A percentile compares a stretch with the other conserved stretches of the same genome.
phyloP scores from a whole-genome alignment of 1,140 invertebrate species.

The Anastrepha obliqua region DNA sequence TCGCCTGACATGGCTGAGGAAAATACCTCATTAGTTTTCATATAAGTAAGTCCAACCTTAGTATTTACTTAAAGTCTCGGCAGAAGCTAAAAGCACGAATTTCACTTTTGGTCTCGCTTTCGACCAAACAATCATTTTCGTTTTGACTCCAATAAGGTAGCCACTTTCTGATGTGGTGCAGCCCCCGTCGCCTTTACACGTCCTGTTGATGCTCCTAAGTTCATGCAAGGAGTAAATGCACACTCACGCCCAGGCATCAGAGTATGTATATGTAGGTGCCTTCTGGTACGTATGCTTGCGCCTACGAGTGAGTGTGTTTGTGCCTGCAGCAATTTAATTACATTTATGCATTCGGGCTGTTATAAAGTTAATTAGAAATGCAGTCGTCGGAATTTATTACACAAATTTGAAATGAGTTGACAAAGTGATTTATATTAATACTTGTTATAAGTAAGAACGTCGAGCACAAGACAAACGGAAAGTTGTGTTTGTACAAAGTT shows the following conservation, averaged over 20 bases:
- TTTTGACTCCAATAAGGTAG: background rate
- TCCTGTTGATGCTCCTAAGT: conserved; percentile 27
- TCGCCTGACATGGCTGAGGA: too few relatives aligned
- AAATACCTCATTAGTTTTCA: too few relatives aligned
- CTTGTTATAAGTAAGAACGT: background rate
- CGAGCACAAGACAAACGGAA: background rate
- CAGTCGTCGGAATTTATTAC: conserved; percentile 48
- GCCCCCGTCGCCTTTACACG: background rate
- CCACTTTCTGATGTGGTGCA: background rate
- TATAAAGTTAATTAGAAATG: conserved; percentile 52
- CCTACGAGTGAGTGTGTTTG: background rate
- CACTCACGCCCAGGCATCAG: background rate
- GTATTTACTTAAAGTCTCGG: too few relatives aligned
- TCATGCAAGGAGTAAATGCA: background rate
- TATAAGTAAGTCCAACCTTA: too few relatives aligned
- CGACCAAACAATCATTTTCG: too few relatives aligned
- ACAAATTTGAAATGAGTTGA: conserved; percentile 34
- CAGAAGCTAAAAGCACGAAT: too few relatives aligned
- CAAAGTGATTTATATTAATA: conserved; percentile 53
- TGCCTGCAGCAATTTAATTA: conserved; percentile 37
- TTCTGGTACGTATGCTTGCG: background rate
- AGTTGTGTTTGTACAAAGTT: background rate
- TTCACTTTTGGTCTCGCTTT: too few relatives aligned
- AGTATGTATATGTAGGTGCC: background rate
- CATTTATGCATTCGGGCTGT: conserved; percentile 33